A percentile compares a stretch with the other conserved stretches of the same genome.
Evolutionary conservation across 1,140 invertebrate genomes (phyloP).

Genomic region (Dolichoris vasculosae): DNA sequence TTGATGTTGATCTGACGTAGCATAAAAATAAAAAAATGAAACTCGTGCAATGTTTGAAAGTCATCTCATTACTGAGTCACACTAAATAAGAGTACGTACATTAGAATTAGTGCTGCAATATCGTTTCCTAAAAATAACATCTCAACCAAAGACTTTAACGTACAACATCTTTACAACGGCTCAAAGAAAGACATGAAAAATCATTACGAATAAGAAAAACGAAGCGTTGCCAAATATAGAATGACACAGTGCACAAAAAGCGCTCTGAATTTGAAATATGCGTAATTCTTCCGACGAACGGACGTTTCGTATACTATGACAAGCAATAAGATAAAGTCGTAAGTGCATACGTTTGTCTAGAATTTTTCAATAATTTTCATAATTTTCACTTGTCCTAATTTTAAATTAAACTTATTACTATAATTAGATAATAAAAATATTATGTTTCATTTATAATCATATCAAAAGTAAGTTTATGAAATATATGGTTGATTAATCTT

Average conservation of each 20-base stretch:
- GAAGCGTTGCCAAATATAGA: not conserved
- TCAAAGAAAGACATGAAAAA: not conserved
- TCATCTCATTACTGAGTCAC: not conserved
- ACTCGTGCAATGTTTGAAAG: too few relatives aligned
- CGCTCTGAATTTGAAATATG: not conserved
- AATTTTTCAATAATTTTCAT: not conserved
- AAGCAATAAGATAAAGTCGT: not conserved
- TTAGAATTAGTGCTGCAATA: not conserved
- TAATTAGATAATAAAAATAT: too few relatives aligned
- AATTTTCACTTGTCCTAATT: too few relatives aligned
- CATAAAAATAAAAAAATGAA: too few relatives aligned
- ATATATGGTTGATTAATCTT: too few relatives aligned
- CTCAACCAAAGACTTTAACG: not conserved
- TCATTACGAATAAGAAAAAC: not conserved
- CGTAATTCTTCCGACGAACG: not conserved
- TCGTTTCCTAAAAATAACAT: slow-evolving; percentile 37
- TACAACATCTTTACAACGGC: not conserved
- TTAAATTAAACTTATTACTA: too few relatives aligned
- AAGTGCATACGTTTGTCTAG: not conserved
- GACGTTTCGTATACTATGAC: not conserved
- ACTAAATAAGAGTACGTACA: not conserved
- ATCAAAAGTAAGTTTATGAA: too few relatives aligned
- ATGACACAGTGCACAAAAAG: slow-evolving; percentile 1
- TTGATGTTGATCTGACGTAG: too few relatives aligned
- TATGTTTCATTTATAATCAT: too few relatives aligned